phyloP scores from a whole-genome alignment of 2,113 vertebrate species.

The Aix galericulata region DNA sequence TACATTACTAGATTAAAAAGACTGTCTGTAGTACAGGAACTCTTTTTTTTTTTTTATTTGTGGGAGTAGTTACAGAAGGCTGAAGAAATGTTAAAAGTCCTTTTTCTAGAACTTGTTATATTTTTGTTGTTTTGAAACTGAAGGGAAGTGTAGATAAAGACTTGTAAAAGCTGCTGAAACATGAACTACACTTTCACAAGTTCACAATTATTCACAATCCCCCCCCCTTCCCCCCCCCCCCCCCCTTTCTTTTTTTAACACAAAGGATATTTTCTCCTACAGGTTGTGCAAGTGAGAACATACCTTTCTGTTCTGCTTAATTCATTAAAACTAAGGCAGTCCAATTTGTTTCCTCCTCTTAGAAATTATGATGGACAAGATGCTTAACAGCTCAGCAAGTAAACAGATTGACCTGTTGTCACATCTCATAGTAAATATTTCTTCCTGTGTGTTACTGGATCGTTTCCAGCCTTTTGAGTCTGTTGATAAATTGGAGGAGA shows the following conservation, averaged over 20 bases:
- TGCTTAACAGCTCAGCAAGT: constrained; percentile 35
- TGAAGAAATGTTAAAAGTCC: background rate
- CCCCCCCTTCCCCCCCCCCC: too few species aligned
- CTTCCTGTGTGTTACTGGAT: constrained; percentile 72
- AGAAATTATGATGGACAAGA: constrained; percentile 46
- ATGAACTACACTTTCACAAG: background rate
- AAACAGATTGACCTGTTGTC: constrained; percentile 62
- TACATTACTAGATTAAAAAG: background rate
- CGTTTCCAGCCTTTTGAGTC: constrained; percentile 73
- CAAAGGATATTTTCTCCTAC: background rate
- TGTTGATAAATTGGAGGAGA: constrained; percentile 53
- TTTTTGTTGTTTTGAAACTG: background rate
- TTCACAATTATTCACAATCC: background rate
- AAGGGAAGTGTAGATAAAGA: background rate
- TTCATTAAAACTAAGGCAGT: background rate
- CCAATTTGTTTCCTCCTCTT: background rate
- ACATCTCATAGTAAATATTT: constrained; percentile 70
- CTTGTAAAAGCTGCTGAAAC: background rate
- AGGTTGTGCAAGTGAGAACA: background rate
- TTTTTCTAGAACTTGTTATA: background rate
- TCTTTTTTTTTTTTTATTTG: background rate
- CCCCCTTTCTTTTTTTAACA: background rate
- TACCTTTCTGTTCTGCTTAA: background rate
- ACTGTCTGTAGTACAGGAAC: background rate
- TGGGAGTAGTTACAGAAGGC: background rate